Evolutionary conservation across 2,113 vertebrate species (phyloP).

Genomic region (Atrichornis clamosus): DNA sequence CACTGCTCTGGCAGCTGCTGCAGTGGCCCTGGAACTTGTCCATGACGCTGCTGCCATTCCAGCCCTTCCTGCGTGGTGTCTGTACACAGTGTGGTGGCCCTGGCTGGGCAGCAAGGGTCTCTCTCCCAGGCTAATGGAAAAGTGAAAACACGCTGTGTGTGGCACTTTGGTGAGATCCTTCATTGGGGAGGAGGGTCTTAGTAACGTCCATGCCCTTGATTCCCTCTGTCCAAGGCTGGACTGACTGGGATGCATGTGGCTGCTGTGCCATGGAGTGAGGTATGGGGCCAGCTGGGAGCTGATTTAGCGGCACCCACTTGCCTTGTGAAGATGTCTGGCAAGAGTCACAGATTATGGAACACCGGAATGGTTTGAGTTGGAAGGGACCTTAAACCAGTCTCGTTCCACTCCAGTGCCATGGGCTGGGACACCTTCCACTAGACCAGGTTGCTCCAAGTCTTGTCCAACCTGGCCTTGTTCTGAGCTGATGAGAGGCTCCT

Average conservation of each 20-base stretch:
- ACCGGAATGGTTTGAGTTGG: background rate
- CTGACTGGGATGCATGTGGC: background rate
- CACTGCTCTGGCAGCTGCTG: background rate
- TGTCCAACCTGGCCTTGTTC: background rate
- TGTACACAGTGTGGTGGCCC: background rate
- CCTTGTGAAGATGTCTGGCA: background rate
- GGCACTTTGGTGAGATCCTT: background rate
- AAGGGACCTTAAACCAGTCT: background rate
- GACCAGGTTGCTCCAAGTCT: background rate
- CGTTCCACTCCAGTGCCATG: background rate
- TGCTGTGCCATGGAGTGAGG: background rate
- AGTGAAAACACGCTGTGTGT: background rate
- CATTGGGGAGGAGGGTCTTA: background rate
- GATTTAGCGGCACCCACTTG: background rate
- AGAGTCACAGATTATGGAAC: background rate
- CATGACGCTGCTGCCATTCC: background rate
- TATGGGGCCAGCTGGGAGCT: background rate
- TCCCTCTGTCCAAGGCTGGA: background rate
- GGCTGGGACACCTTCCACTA: background rate
- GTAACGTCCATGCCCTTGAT: rapidly evolving
- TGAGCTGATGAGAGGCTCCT: background rate
- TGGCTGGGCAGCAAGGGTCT: background rate
- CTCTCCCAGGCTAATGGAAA: background rate
- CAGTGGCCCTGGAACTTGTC: background rate
- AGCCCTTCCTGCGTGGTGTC: background rate